Evolutionary conservation across 2,888 invertebrate genomes (phyloP).

Genomic region (Oscheius sp.): DNA sequence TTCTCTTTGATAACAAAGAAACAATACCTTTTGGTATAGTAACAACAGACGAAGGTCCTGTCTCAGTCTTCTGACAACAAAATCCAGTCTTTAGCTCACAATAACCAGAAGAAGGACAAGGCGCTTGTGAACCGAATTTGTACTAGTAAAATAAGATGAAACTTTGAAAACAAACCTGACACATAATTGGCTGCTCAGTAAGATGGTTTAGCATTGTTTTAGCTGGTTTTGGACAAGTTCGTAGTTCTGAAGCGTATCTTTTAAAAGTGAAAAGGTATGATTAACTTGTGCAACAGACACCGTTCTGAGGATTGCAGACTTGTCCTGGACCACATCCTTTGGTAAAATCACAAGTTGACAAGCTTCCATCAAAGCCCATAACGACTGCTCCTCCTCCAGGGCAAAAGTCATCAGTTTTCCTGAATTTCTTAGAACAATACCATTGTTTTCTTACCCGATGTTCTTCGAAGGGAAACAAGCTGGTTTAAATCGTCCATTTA

Average conservation of each 20-base stretch:
- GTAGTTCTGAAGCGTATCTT: conserved; percentile 46
- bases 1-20: neutral
- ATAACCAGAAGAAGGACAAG: conserved; percentile 54
- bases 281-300: conserved; percentile 65
- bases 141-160: conserved; percentile 15
- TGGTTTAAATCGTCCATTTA: conserved; percentile 51
- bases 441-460: conserved; percentile 7
- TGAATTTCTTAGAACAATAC: too few species aligned
- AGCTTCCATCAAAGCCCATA: conserved; percentile 43
- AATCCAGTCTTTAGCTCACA: conserved; percentile 62
- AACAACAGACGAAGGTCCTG: neutral
- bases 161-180: conserved; percentile 37
- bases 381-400: conserved; percentile 64
- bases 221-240: conserved; percentile 61
- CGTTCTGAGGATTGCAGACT: conserved; percentile 64
- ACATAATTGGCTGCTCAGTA: conserved; percentile 59
- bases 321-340: conserved; percentile 54
- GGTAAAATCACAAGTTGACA: conserved; percentile 58
- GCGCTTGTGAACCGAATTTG: conserved; percentile 41
- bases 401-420: conserved; percentile 49
- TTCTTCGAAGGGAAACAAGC: conserved; percentile 55
- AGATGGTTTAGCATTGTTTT: conserved; percentile 58
- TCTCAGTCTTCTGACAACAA: conserved; percentile 46
- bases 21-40: neutral
- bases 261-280: neutral